These are phyloP conservation scores for Ephydatia muelleri DNA, from an alignment of 37 sponge, comb jelly and placozoan genomes.

Conservation along the genomic window DNA sequence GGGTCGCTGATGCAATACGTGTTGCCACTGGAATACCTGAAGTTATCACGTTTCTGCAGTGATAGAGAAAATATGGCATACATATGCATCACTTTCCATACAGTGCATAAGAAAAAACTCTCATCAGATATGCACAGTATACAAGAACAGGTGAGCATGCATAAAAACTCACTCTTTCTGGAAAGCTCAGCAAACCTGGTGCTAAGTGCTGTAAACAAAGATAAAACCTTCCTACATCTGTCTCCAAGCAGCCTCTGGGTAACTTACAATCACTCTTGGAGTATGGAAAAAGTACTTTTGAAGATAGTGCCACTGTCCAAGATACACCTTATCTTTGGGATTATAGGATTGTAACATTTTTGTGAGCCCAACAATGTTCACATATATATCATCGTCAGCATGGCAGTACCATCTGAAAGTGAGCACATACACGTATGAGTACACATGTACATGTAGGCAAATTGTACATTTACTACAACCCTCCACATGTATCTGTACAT, in stretches of 20 bases:
- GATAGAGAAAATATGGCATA: no score
- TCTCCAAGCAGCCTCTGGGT: no score
- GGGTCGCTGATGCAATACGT: neutral
- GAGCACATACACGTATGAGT: neutral
- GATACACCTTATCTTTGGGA: neutral
- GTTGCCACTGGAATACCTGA: neutral
- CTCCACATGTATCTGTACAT: no score
- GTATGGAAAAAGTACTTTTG: neutral
- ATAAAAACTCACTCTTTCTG: no score
- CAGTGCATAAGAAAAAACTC: no score
- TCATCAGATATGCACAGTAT: no score
- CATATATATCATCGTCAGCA: conserved; percentile 3
- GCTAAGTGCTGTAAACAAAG: no score
- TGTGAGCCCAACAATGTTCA: neutral
- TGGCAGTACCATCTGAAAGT: neutral
- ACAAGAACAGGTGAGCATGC: no score
- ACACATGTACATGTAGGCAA: neutral
- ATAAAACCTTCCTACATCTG: no score
- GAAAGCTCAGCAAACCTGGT: no score
- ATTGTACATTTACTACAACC: no score
- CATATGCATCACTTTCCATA: neutral
- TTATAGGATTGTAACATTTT: neutral
- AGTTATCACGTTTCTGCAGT: neutral
- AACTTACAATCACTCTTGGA: no score
- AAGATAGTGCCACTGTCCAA: neutral